Evolutionary conservation across 2,888 invertebrate genomes (phyloP).

Genomic region (Melinaea marsaeus): DNA sequence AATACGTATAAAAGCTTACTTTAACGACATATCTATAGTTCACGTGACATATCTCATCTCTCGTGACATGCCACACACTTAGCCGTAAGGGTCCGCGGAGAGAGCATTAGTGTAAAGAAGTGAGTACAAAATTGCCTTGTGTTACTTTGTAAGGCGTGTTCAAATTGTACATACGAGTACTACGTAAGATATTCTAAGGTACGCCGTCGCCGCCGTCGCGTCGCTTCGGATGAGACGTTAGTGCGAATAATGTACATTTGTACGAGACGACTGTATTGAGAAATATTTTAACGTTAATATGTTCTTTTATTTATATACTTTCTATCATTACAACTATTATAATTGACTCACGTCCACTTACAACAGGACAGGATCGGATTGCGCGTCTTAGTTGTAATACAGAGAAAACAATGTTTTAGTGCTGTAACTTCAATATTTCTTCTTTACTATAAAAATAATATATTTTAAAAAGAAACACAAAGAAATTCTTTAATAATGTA

Average conservation of each 20-base stretch:
- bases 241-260: neutral
- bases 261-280: neutral
- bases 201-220: too few species aligned
- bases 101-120: slow-evolving; percentile 37
- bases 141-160: slow-evolving; percentile 53
- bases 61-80: slow-evolving; percentile 45
- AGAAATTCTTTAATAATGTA: slow-evolving; percentile 28
- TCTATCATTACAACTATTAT: too few species aligned
- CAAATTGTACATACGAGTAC: slow-evolving; percentile 51
- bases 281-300: too few species aligned
- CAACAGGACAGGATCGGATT: too few species aligned
- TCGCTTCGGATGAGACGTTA: slow-evolving; percentile 8
- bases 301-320: too few species aligned
- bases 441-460: neutral
- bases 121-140: slow-evolving; percentile 52
- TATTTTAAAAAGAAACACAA: neutral
- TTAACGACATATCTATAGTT: slow-evolving; percentile 27
- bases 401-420: too few species aligned
- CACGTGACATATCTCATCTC: slow-evolving; percentile 63
- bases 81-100: slow-evolving; percentile 36
- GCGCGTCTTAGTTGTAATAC: too few species aligned
- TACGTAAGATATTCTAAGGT: slow-evolving; percentile 13
- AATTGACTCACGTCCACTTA: too few species aligned
- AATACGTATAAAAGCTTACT: slow-evolving; percentile 40
- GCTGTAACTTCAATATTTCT: too few species aligned